Evolutionary conservation across 2,888 invertebrate genomes (phyloP), one percentile per base, ranked within the genome.

Genomic region (Himalopsyche tibetana): DNA sequence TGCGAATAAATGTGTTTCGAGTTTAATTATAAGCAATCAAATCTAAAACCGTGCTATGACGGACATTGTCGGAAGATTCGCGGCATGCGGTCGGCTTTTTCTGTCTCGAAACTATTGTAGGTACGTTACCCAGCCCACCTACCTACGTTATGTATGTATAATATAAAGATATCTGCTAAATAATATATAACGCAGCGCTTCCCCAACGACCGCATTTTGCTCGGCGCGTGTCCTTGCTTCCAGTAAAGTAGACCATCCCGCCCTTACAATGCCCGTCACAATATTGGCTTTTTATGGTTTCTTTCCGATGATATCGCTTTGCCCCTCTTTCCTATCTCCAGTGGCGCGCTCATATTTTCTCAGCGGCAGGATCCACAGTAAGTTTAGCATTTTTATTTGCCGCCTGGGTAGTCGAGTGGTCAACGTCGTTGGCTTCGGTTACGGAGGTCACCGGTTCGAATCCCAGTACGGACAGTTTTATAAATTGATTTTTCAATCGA

Each of bases 231-330:
- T 63, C 63, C 63, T 63, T 63, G 63, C 63, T 63, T 28, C n/a
- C 63, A 63, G 63, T 19, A 63, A 63, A 19, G 63, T 63, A 28
- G 63, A 63, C 19, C 63, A 63, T 63, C 63, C 63, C 63, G 63
- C 63, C 63, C 63, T 63, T 63, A 63, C 63, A 63, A 63, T 63
- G 19, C 63, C 63, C 63, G 63, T 63, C 63, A 63, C 63, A 63
- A 63, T 63, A 63, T 63, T 63, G 63, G 63, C 63, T 63, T 63
- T 63, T 63, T 63, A 63, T 63, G 63, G 63, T 63, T 63, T 63
- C 63, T 63, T 63, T 63, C 63, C 63, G 63, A 63, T 63, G 63
- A 63, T 63, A 63, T 63, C 63, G 63, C 63, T 63, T 19, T 63
- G 63, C 63, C 63, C 63, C 63, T 63, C 63, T 63, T 9, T 63